A percentile compares a stretch with the other conserved stretches of the same genome.
Evolutionary conservation across 2,888 invertebrate genomes (phyloP).

Genomic region (Agonum fuliginosum): DNA sequence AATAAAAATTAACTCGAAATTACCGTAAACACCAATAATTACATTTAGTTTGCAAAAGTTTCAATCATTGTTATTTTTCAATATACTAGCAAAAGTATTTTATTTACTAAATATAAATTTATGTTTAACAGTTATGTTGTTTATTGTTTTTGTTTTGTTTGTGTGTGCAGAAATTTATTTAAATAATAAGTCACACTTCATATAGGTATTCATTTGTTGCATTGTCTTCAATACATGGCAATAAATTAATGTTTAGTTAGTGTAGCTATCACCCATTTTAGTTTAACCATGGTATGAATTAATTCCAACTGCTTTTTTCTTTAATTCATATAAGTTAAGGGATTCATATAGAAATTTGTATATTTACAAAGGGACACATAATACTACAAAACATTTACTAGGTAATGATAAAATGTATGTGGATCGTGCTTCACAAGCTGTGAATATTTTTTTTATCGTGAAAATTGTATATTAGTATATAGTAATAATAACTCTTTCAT

Average conservation of each 20-base stretch:
- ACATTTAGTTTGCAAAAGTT: neutral
- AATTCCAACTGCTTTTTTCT: slow-evolving; percentile 43
- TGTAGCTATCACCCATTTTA: slow-evolving; percentile 10
- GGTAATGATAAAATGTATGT: slow-evolving; percentile 48
- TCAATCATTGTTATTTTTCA: neutral
- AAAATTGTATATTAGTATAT: slow-evolving; percentile 55
- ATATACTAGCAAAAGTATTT: slow-evolving; percentile 18
- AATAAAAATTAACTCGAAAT: slow-evolving; percentile 6
- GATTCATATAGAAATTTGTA: slow-evolving; percentile 51
- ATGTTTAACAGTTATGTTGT: slow-evolving; percentile 34
- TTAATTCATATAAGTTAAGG: slow-evolving; percentile 55
- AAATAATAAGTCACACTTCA: slow-evolving; percentile 31
- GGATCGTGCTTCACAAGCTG: slow-evolving; percentile 58
- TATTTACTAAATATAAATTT: slow-evolving; percentile 23
- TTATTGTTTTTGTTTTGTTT: slow-evolving; percentile 45
- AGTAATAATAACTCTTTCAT: slow-evolving; percentile 42
- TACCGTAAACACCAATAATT: neutral
- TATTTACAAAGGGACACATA: slow-evolving; percentile 53
- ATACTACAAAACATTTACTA: slow-evolving; percentile 45
- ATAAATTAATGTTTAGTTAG: slow-evolving; percentile 21
- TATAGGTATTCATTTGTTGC: slow-evolving; percentile 21
- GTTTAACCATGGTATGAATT: slow-evolving; percentile 19
- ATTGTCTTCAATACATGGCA: slow-evolving; percentile 33
- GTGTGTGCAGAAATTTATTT: slow-evolving; percentile 44
- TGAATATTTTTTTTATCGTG: slow-evolving; percentile 59